phyloP scores from a whole-genome alignment of 2,888 invertebrate species.

The Agrochola macilenta region DNA sequence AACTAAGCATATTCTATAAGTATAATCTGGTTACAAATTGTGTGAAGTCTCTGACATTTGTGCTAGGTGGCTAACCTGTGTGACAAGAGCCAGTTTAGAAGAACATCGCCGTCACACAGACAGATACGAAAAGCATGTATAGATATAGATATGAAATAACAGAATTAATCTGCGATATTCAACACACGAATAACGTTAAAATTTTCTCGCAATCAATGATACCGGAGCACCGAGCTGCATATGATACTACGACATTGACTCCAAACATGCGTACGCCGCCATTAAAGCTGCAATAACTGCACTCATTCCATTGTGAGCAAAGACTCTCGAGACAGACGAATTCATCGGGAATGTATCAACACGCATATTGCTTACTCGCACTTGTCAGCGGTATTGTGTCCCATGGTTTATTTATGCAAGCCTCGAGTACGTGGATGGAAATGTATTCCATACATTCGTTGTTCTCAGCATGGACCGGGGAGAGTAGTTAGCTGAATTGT shows the following conservation, averaged over 20 bases:
- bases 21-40: too few relatives aligned
- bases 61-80: too few relatives aligned
- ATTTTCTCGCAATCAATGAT: too few relatives aligned
- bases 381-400: conserved; percentile 59
- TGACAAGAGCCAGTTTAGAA: too few relatives aligned
- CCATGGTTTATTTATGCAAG: conserved; percentile 66
- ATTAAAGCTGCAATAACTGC: conserved; percentile 51
- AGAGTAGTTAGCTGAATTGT: conserved; percentile 66
- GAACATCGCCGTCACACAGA: not conserved
- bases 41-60: too few relatives aligned
- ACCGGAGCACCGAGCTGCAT: not conserved
- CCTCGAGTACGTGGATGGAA: conserved; percentile 46
- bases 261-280: conserved; percentile 21
- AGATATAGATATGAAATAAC: too few relatives aligned
- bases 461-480: conserved; percentile 48
- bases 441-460: conserved; percentile 64
- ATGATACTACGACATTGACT: conserved; percentile 14
- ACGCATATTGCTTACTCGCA: conserved; percentile 61
- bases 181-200: too few relatives aligned
- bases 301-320: conserved; percentile 44
- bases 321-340: conserved; percentile 50
- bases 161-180: too few relatives aligned
- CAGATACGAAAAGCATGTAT: not conserved
- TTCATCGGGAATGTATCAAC: conserved; percentile 61
- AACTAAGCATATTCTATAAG: too few relatives aligned